Evolutionary conservation across 1,140 invertebrate species (phyloP).

Genomic region (Tetramorium alpestre): DNA sequence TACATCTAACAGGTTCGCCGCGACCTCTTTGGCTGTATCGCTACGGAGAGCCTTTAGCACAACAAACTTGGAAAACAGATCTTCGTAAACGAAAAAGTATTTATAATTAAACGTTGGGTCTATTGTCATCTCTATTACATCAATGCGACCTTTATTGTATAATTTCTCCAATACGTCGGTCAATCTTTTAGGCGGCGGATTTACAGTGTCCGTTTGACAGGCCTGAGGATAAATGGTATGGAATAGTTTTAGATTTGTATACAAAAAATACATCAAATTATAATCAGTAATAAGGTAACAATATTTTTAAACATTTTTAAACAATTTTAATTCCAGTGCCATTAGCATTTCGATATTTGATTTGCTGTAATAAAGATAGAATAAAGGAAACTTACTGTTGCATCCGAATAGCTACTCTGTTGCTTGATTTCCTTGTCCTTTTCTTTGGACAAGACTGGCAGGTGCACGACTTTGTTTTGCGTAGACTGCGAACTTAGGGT

Average conservation of each 20-base stretch:
- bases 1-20: conserved; percentile 73
- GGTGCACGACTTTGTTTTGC: background rate
- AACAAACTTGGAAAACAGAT: conserved; percentile 80
- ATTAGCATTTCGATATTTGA: background rate
- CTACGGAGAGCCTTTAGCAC: conserved; percentile 75
- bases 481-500: background rate
- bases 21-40: conserved; percentile 70
- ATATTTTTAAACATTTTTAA: background rate
- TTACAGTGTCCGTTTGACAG: background rate
- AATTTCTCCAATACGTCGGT: conserved; percentile 22
- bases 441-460: conserved; percentile 14
- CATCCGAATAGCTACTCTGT: background rate
- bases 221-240: background rate
- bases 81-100: conserved; percentile 82
- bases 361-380: background rate
- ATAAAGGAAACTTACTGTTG: background rate
- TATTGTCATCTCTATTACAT: conserved; percentile 74
- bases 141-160: conserved; percentile 75
- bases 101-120: conserved; percentile 67
- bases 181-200: conserved; percentile 23
- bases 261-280: background rate
- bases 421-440: conserved; percentile 2
- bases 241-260: background rate
- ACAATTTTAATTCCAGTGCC: background rate
- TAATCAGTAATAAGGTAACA: background rate